phyloP scores from a whole-genome alignment of 2,797 vertebrate species.

The Tapirus indicus region DNA sequence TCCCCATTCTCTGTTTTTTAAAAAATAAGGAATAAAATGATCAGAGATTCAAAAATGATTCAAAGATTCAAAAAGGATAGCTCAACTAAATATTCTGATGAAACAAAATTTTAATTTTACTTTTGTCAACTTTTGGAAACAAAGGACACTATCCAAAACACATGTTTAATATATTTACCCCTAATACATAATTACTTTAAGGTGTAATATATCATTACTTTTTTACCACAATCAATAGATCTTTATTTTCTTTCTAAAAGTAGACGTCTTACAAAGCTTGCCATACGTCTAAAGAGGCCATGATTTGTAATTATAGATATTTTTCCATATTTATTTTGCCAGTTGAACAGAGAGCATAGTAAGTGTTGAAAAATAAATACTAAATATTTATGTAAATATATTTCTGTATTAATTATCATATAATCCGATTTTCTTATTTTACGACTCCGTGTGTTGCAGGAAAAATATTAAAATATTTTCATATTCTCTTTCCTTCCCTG shows the following conservation, averaged over 20 bases:
- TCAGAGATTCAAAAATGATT: background rate
- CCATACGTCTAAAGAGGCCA: background rate
- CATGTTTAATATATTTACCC: background rate
- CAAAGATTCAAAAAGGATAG: background rate
- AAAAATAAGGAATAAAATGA: constrained; percentile 1
- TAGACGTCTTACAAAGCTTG: background rate
- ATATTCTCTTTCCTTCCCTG: background rate
- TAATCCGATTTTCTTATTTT: background rate
- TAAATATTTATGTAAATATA: background rate
- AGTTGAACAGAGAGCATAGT: background rate
- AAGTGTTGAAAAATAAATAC: background rate
- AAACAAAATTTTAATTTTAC: constrained; percentile 22
- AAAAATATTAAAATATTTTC: background rate
- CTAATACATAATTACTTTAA: background rate
- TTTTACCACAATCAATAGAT: background rate
- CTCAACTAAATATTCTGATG: background rate
- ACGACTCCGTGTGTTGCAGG: background rate
- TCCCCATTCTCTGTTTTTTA: constrained; percentile 58
- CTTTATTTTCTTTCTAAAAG: constrained; percentile 34
- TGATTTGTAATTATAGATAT: background rate
- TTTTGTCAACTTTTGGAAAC: background rate
- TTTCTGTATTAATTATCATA: background rate
- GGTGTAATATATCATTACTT: background rate
- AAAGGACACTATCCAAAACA: background rate
- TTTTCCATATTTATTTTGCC: background rate